phyloP scores from a whole-genome alignment of 92 coral and sea anemone genomes.

The Bergia sp. region DNA sequence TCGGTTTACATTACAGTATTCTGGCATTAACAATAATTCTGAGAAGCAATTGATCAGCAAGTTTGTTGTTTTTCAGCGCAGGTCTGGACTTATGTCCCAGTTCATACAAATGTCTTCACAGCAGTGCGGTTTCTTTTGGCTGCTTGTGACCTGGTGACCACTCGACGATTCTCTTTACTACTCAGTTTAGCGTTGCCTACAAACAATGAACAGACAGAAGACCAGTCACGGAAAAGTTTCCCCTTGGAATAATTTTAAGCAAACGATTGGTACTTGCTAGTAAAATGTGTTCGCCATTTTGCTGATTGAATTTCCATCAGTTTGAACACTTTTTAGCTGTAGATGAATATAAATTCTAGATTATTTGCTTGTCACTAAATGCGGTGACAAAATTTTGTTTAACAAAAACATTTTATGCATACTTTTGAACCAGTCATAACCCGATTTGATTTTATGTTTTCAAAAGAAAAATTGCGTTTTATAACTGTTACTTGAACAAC shows the following conservation, averaged over 20 bases:
- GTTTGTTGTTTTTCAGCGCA: not conserved
- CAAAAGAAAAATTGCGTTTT: no score
- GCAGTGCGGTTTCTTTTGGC: slow-evolving; percentile 3
- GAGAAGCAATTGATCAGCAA: no score
- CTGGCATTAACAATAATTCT: no score
- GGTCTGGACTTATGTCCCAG: not conserved
- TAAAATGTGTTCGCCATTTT: not conserved
- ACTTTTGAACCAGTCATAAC: no score
- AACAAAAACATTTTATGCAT: no score
- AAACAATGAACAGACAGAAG: slow-evolving; percentile 25
- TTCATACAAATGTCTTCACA: slow-evolving; percentile 11
- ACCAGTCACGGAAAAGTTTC: not conserved
- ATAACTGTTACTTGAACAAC: no score
- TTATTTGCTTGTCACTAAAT: no score
- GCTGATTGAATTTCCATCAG: not conserved
- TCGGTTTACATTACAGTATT: no score
- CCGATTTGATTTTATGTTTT: no score
- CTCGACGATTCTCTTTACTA: slow-evolving; percentile 29
- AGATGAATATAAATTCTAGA: not conserved
- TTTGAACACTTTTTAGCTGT: no score
- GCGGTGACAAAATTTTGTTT: no score
- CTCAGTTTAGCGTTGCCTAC: slow-evolving; percentile 29
- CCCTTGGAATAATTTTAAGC: not conserved
- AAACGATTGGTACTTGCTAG: not conserved
- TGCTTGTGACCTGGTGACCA: slow-evolving; percentile 46